Evolutionary conservation across 2,113 vertebrate species (phyloP).

Genomic region (Neogale vison): DNA sequence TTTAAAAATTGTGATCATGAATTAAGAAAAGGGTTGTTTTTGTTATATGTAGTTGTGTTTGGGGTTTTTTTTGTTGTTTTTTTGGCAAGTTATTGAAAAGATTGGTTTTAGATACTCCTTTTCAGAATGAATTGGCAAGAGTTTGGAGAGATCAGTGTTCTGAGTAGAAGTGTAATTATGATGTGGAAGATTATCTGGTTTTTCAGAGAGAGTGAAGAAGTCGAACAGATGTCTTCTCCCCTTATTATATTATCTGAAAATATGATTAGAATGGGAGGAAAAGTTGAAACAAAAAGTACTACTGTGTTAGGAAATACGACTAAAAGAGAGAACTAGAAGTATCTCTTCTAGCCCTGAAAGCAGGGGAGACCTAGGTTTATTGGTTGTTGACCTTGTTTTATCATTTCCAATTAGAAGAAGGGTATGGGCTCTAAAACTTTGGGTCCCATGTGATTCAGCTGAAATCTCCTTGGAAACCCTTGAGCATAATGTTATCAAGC

Average conservation of each 20-base stretch:
- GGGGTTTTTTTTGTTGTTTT: neutral
- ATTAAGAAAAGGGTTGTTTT: neutral
- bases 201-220: neutral
- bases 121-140: neutral
- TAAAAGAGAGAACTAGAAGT: neutral
- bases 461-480: neutral
- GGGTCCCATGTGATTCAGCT: neutral
- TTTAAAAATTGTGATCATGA: slow-evolving; percentile 5
- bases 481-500: neutral
- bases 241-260: neutral
- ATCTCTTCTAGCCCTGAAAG: neutral
- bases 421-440: neutral
- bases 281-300: neutral
- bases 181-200: neutral
- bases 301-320: neutral
- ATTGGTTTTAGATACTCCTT: neutral
- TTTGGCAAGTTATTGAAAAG: slow-evolving; percentile 27
- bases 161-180: neutral
- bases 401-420: neutral
- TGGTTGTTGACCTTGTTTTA: neutral
- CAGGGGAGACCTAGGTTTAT: neutral
- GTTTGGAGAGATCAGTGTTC: slow-evolving; percentile 20
- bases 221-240: neutral
- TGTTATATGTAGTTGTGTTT: neutral
- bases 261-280: neutral